A percentile compares a stretch with the other conserved stretches of the same genome.
Conservation (phyloP, 2,113 vertebrate genomes). For the Triplophysa siluroides region DNA sequence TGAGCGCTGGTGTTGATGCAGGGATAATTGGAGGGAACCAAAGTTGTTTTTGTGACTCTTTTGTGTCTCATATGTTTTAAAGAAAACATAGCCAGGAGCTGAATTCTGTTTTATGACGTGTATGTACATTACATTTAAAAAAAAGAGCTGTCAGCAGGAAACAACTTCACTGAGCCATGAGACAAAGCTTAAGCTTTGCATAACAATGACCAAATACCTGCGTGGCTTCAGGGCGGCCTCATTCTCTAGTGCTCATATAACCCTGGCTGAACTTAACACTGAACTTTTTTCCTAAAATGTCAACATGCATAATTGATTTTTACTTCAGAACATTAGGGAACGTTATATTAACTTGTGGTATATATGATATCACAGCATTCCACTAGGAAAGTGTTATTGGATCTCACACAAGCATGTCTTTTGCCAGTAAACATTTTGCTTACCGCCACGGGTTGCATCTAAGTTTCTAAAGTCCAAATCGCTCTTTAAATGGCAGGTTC, state of each 20-base stretch:
- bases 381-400: background rate
- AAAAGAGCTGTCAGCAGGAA: constrained; percentile 47
- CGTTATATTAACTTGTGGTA: no score
- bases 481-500: background rate
- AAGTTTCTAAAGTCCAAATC: background rate
- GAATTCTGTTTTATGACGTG: constrained; percentile 55
- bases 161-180: constrained; percentile 56
- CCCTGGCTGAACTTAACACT: background rate
- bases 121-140: constrained; percentile 63
- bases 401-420: background rate
- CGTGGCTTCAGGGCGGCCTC: background rate
- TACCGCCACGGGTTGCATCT: background rate
- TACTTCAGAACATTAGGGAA: no score
- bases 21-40: background rate
- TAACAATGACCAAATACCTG: background rate
- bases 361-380: no score
- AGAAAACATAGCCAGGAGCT: constrained; percentile 55
- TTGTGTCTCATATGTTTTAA: background rate
- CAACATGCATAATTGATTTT: no score
- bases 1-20: background rate
- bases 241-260: background rate
- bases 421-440: background rate
- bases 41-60: background rate
- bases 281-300: background rate
- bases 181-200: constrained; percentile 51